Evolutionary conservation across 2,888 invertebrate genomes (phyloP), one percentile per base, ranked within the genome.

Genomic region (Acleris holmiana): DNA sequence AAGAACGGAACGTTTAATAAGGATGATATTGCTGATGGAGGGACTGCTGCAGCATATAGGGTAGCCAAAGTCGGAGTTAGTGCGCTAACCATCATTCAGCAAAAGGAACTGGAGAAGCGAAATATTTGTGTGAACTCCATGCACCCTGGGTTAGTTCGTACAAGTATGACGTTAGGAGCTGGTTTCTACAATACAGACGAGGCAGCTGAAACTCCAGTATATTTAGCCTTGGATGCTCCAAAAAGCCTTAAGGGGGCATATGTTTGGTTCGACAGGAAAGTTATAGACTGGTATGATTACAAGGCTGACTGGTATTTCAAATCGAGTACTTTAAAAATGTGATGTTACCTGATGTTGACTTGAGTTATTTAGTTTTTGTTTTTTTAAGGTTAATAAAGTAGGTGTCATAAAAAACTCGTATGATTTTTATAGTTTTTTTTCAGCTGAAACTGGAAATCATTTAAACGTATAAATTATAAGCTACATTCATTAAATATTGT

Each of bases 91-190:
- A 85, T 93, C 40, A 83, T 96, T 53, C 96, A 96, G 71, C 96
- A 96, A 73, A 85, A 88, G 44, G 84, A 92, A 44, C 89, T 96
- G 15, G 80, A 81, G 10, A 87, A 91, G 0, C 92, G 93, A 61
- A 94, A 95, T 65, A 93, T 96, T 41, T 72, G 71, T 0, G 80
- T 90, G 0, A 96, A 96, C 80, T 88, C 94, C 10, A 93, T 95
- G 75, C 95, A 95, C 79, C 97, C 96, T 6, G 97, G 97, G 0
- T 94, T 95, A 71, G 96, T 97, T 0, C 93, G 93, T 67, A 97
- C 97, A 0, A 96, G 96, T 73, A 96, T 97, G 96, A 94, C 94
- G 0, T 89, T 88, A 44, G 93, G 94, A 23, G 92, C 91, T 69
- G 97, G 95, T 0, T 82, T 88, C 55, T 84, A 93, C 48, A 93